Percentiles rank a stretch among this genome's conserved stretches.
Evolutionary conservation across 2,797 vertebrate genomes (phyloP).

Genomic region (Morelia viridis): DNA sequence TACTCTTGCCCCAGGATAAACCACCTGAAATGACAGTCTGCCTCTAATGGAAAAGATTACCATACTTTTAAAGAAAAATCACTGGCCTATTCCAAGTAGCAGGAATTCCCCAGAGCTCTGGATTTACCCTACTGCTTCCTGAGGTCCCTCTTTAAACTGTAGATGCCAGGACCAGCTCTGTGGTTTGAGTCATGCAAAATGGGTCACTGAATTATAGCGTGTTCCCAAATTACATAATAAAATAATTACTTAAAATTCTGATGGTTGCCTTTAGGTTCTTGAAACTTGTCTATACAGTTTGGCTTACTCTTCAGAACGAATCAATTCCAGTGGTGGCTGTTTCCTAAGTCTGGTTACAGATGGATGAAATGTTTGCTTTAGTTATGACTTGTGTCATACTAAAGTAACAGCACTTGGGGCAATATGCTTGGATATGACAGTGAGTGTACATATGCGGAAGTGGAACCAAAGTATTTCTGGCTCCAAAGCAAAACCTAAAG

Average conservation of each 20-base stretch:
- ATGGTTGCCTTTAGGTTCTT: slow-evolving; percentile 38
- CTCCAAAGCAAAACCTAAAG: slow-evolving; percentile 67
- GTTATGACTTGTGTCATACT: slow-evolving; percentile 75
- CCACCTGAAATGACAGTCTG: background rate
- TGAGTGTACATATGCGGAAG: slow-evolving; percentile 71
- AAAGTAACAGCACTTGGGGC: slow-evolving; percentile 72
- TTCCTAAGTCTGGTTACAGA: slow-evolving; percentile 71
- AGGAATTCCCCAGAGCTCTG: background rate
- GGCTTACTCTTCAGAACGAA: slow-evolving; percentile 60
- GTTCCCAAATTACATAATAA: slow-evolving; percentile 42
- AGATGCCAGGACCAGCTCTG: background rate
- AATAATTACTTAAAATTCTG: slow-evolving; percentile 48
- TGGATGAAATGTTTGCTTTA: slow-evolving; percentile 72
- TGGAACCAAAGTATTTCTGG: slow-evolving; percentile 71
- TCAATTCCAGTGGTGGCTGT: slow-evolving; percentile 67
- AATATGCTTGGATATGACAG: slow-evolving; percentile 71
- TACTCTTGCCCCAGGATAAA: background rate
- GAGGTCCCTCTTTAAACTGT: background rate
- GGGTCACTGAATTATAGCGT: background rate
- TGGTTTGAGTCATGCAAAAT: background rate
- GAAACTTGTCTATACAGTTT: slow-evolving; percentile 55
- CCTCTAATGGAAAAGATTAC: background rate
- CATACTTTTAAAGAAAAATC: background rate
- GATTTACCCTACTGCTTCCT: background rate
- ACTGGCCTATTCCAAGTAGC: background rate